Evolutionary conservation across 2,113 vertebrate genomes (phyloP), one percentile per base, ranked within the genome.

Genomic region (Corythornis cristatus): DNA sequence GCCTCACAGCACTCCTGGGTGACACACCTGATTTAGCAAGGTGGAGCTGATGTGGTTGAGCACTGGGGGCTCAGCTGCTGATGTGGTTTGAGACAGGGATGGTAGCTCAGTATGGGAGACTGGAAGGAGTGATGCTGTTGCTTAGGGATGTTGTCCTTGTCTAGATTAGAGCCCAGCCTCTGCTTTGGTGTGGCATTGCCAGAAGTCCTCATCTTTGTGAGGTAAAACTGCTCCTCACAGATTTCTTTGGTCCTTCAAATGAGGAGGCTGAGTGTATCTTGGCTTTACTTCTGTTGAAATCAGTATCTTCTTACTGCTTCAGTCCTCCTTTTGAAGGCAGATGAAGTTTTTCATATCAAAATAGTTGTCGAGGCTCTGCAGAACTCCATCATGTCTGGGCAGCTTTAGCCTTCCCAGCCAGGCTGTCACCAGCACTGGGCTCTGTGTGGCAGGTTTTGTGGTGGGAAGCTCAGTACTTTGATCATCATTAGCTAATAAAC

Each of bases 311-410:
- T 23, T 77, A 8, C 40, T 71, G 43, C 65, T 88, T 67, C 33
- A n/a, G 16, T 64, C 7, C 4, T 86, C 7, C 40, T 71, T 73
- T 80, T 62, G 58, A 43, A 83, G 66, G 19, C 23, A 42, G n/a
- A 65, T 61, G 57, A 78, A 67, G n/a, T 0, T 0, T 26, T 77
- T 91, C 11, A 1, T 57, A 42, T 33, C 0, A 0, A 20, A 80
- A 23, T 56, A 57, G 58, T n/a, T 42, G 31, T 48, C 73, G 45
- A 2, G 0, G 0, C 54, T 53, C 87, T 29, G 40, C 58, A 73
- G 75, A 43, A 64, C 83, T 79, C 23, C 8, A 1, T 60, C 8
- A 1, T 15, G 6, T 75, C 77, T 60, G 35, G 57, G 54, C 60
- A 74, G 46, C 67, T 81, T 23, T n/a, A 40, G 31, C 21, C 40